phyloP scores from a whole-genome alignment of 2,797 vertebrate species.

The Lepidocolaptes lacrymiger region DNA sequence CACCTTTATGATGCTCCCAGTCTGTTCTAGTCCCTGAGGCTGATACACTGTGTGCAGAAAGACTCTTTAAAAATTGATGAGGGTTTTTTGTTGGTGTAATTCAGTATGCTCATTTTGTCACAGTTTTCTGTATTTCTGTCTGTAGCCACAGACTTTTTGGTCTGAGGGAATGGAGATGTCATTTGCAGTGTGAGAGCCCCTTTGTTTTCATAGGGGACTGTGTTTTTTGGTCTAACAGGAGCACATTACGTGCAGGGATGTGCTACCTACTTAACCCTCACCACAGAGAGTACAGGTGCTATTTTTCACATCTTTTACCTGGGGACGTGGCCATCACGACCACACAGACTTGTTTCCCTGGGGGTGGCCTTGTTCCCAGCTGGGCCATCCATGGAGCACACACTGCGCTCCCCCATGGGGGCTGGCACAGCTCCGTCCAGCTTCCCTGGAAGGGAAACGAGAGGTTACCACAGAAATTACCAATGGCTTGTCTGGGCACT shows the following conservation, averaged over 20 bases:
- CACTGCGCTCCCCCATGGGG: not conserved
- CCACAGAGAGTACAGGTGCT: not conserved
- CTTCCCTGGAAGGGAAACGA: not conserved
- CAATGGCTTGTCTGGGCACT: not conserved
- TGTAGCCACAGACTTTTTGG: not conserved
- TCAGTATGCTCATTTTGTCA: not conserved
- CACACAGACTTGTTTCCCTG: not conserved
- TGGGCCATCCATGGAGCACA: not conserved
- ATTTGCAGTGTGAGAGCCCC: not conserved
- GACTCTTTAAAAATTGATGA: not conserved
- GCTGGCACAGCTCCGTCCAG: not conserved
- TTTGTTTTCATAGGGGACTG: not conserved
- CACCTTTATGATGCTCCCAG: not conserved
- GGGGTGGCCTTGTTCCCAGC: not conserved
- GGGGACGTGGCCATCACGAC: not conserved
- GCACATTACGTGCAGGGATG: not conserved
- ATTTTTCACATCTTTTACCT: constrained; percentile 44
- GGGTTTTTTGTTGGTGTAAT: not conserved
- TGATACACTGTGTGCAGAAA: not conserved
- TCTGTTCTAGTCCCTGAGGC: not conserved
- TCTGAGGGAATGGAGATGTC: not conserved
- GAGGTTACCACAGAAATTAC: not conserved
- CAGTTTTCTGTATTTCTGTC: not conserved
- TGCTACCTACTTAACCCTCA: not conserved
- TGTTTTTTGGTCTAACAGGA: not conserved